Percentiles rank a stretch among this genome's conserved stretches.
phyloP scores from a whole-genome alignment of 2,113 vertebrate genomes.

The Chroicocephalus ridibundus region DNA sequence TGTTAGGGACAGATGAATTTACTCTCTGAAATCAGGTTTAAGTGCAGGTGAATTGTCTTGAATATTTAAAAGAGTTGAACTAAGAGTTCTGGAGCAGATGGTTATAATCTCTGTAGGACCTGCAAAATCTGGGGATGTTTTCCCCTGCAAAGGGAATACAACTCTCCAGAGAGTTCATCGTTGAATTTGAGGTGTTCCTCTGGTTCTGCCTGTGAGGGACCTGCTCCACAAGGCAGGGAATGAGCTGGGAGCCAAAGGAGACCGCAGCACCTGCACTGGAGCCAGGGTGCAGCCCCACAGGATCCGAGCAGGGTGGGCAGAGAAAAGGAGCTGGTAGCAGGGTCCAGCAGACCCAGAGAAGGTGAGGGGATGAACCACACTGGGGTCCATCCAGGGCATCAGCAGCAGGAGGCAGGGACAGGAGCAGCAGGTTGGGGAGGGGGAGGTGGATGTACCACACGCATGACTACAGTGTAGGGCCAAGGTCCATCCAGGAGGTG shows the following conservation, averaged over 20 bases:
- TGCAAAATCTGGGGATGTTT: background rate
- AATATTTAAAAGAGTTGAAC: background rate
- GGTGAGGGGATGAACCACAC: background rate
- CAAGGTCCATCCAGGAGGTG: background rate
- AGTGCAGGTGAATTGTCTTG: background rate
- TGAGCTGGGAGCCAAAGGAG: background rate
- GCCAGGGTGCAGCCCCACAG: background rate
- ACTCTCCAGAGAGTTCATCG: background rate
- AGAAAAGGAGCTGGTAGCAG: background rate
- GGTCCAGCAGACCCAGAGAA: background rate
- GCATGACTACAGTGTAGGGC: accelerated
- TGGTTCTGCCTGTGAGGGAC: background rate
- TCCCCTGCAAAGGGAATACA: background rate
- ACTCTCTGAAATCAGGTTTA: background rate
- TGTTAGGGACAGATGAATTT: background rate
- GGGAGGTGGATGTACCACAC: background rate
- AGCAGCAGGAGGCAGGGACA: background rate
- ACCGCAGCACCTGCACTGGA: background rate
- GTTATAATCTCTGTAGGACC: background rate
- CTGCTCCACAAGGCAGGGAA: background rate
- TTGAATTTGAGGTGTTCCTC: background rate
- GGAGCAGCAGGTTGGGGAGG: background rate
- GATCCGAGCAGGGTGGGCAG: no score
- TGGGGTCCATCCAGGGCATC: no score
- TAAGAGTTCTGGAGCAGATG: background rate